Base-by-base conservation (phyloP, 2,888 invertebrate genomes). In the Platerodrilus igneus region DNA sequence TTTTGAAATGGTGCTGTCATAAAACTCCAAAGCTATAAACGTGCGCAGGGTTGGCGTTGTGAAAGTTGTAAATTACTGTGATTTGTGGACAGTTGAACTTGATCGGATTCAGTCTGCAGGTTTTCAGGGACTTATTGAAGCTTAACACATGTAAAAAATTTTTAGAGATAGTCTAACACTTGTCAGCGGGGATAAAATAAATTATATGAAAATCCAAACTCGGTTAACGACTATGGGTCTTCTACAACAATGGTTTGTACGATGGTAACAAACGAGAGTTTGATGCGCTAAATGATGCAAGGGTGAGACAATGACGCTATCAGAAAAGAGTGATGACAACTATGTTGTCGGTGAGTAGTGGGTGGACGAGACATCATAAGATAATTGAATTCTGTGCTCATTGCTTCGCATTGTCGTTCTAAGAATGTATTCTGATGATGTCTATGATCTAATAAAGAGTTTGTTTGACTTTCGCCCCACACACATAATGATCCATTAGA, bases 221-320 rank as follows among this genome's bases (percentile, higher is more conserved):
- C 55, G 56, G 54, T 53, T 58, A 57, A 53, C 57, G 55, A 54
- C 56, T 45, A 50, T 48, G 46, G 50, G 49, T 37, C 41, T n/a
- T n/a, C n/a, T 37, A 37, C 46, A 51, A 57, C 56, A 56, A 54
- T 56, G 48, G 47, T 34, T 47, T 45, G 48, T 41, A 46, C 53
- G 56, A 51, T 52, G 54, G 57, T 66, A 60, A 66, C 62, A 66
- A 66, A 66, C 62, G 66, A 65, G 57, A 62, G 59, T 67, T 66
- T 67, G 66, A 67, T 67, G 65, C 57, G 65, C 58, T 66, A 66
- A 67, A 67, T 67, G 67, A 66, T 53, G 66, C 64, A 61, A 63
- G 64, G 63, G 66, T 65, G 67, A 67, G 67, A 67, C 67, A 67
- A 67, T 66, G 63, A 61, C 64, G 61, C 63, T 65, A 66, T 66